Evolutionary conservation across 2,797 vertebrate genomes (phyloP).

Genomic region (Hydrolagus colliei): DNA sequence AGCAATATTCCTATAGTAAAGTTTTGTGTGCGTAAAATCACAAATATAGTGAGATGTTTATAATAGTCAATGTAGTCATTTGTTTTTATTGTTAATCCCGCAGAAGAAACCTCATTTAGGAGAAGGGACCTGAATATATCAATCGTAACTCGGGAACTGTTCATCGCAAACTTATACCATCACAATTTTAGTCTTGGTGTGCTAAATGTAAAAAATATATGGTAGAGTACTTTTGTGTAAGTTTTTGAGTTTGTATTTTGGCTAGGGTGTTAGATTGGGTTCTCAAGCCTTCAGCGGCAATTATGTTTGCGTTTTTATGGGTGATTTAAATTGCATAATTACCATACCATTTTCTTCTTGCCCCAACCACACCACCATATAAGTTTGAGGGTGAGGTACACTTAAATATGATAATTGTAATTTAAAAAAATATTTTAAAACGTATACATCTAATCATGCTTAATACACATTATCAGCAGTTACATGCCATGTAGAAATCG

Average conservation of each 20-base stretch:
- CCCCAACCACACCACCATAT: background rate
- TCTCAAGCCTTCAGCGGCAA: background rate
- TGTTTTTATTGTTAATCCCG: slow-evolving; percentile 21
- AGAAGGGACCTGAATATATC: background rate
- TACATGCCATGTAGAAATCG: slow-evolving; percentile 20
- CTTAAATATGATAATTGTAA: slow-evolving; percentile 24
- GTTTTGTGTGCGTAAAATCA: slow-evolving; percentile 15
- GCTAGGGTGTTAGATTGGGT: too few relatives aligned
- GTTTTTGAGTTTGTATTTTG: too few relatives aligned
- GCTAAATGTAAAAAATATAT: too few relatives aligned
- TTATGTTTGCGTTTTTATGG: slow-evolving; percentile 12
- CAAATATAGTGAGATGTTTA: slow-evolving; percentile 19
- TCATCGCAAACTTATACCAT: too few relatives aligned
- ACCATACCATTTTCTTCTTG: background rate
- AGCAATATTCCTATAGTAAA: slow-evolving; percentile 16
- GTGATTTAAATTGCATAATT: background rate
- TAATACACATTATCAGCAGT: too few relatives aligned
- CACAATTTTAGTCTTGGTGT: too few relatives aligned
- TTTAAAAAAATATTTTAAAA: slow-evolving; percentile 25
- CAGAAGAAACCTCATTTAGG: background rate
- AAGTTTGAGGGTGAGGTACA: background rate
- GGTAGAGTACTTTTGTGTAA: too few relatives aligned
- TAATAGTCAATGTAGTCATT: slow-evolving; percentile 6
- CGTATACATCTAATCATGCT: background rate
- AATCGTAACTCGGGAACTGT: too few relatives aligned